A percentile compares a stretch with the other conserved stretches of the same genome.
Conservation (phyloP, 2,797 vertebrate species). For the Gallirallus australis region DNA sequence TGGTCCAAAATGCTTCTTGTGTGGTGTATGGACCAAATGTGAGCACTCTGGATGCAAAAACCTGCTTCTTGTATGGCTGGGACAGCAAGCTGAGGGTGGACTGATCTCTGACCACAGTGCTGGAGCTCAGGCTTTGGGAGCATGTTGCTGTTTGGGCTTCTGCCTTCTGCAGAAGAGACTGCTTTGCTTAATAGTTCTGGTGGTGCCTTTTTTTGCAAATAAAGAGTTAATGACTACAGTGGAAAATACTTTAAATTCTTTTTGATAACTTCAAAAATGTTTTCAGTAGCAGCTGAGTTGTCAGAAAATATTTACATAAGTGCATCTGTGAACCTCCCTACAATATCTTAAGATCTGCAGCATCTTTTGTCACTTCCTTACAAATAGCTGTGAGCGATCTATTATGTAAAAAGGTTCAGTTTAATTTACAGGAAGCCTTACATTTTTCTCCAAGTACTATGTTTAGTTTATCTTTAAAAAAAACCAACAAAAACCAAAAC, state of each 20-base stretch:
- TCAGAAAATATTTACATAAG: conserved; percentile 73
- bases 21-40: fast-evolving
- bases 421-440: conserved; percentile 68
- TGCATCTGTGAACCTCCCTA: conserved; percentile 50
- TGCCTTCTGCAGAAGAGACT: not conserved
- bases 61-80: not conserved
- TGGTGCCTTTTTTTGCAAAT: conserved; percentile 16
- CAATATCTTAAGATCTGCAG: conserved; percentile 53
- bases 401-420: conserved; percentile 69
- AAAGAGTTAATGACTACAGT: conserved; percentile 41
- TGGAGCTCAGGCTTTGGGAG: not conserved
- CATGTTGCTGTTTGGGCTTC: not conserved
- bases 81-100: not conserved
- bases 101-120: not conserved
- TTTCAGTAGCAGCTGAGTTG: conserved; percentile 39
- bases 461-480: conserved; percentile 4
- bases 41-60: not conserved
- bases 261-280: conserved; percentile 72
- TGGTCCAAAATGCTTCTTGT: fast-evolving
- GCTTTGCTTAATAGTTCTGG: not conserved
- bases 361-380: conserved; percentile 60
- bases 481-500: no score
- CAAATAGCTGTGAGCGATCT: conserved; percentile 68
- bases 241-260: conserved; percentile 67
- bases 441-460: conserved; percentile 35